phyloP scores from a whole-genome alignment of 2,888 invertebrate genomes.

The Nebria salina region DNA sequence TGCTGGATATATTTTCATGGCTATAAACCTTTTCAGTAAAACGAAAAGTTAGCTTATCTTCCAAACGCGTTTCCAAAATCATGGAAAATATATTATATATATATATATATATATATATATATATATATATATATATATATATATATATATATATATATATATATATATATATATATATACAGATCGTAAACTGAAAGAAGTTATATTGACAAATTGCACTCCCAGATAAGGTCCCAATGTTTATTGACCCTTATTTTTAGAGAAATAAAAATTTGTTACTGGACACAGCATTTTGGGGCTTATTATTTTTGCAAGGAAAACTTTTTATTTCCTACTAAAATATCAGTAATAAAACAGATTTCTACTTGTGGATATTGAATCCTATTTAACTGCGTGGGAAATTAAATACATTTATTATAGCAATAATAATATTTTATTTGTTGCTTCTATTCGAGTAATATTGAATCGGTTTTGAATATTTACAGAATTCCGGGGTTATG shows the following conservation, averaged over 20 bases:
- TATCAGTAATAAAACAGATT: background rate
- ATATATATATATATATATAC: background rate
- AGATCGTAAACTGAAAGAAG: slow-evolving; percentile 12
- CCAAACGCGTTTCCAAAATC: background rate
- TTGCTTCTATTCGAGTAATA: too few relatives aligned
- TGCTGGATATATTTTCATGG: background rate
- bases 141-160: too few relatives aligned
- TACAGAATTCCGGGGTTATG: background rate
- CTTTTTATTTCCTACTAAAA: slow-evolving; percentile 4
- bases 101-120: background rate
- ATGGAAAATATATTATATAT: background rate
- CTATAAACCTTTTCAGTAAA: background rate
- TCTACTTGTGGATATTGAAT: background rate
- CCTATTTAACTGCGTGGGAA: background rate
- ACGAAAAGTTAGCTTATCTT: background rate
- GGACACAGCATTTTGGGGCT: slow-evolving; percentile 5
- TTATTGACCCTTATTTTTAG: background rate
- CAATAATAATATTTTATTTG: background rate
- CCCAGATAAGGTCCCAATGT: slow-evolving; percentile 7
- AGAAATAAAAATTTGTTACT: slow-evolving; percentile 4
- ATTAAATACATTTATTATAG: background rate
- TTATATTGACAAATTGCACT: slow-evolving; percentile 20
- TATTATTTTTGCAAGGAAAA: slow-evolving; percentile 22
- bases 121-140: background rate
- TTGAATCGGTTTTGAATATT: too few relatives aligned